phyloP scores from a whole-genome alignment of 2,113 vertebrate species.

The Oreochromis spilurus region DNA sequence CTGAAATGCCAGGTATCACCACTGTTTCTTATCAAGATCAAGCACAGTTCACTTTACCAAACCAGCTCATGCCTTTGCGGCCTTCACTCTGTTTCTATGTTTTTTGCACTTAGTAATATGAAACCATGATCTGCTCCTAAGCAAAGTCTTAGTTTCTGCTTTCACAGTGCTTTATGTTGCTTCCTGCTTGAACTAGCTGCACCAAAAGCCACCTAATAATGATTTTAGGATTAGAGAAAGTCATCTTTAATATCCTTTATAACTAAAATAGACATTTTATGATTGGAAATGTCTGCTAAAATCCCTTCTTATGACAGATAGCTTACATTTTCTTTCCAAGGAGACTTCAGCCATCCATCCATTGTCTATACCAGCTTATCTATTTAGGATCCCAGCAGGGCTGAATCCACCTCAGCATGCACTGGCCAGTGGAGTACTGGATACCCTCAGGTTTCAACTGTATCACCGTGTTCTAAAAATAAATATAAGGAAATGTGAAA shows the following conservation, averaged over 20 bases:
- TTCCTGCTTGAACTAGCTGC: neutral
- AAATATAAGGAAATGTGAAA: neutral
- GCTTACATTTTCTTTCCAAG: neutral
- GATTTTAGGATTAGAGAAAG: neutral
- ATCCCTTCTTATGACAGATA: constrained; percentile 1
- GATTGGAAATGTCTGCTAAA: neutral
- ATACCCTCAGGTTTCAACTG: neutral
- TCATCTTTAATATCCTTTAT: neutral
- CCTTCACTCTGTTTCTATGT: neutral
- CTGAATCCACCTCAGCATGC: neutral
- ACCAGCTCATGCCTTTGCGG: neutral
- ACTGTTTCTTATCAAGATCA: neutral
- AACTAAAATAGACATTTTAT: neutral
- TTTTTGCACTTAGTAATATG: neutral
- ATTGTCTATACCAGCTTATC: constrained; percentile 2
- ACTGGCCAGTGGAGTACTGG: neutral
- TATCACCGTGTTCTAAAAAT: neutral
- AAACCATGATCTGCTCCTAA: neutral
- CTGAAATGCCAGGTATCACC: neutral
- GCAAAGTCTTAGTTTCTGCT: neutral
- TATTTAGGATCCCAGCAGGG: neutral
- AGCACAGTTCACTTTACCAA: neutral
- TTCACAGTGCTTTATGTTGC: neutral
- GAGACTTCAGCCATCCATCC: constrained; percentile 12
- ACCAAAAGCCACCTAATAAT: neutral